Evolutionary conservation across 2,888 invertebrate species (phyloP).

Genomic region (Apodemia duryi): DNA sequence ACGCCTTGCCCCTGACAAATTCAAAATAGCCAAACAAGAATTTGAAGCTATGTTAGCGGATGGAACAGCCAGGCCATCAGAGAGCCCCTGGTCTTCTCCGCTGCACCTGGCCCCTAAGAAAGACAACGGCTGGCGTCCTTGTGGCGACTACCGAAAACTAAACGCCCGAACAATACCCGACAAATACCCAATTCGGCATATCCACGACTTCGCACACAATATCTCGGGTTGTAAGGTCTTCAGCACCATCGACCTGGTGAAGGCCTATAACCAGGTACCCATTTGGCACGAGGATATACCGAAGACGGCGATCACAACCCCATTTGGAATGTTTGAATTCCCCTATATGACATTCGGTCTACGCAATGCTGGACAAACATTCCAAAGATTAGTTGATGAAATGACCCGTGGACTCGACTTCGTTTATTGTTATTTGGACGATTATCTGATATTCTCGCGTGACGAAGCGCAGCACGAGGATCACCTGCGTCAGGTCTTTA

Average conservation of each 20-base stretch:
- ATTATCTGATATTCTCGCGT: slow-evolving; percentile 38
- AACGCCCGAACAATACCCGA: slow-evolving; percentile 19
- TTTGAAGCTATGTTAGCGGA: slow-evolving; percentile 28
- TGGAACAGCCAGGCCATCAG: slow-evolving; percentile 26
- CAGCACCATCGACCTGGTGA: slow-evolving; percentile 29
- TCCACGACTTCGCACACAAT: slow-evolving; percentile 27
- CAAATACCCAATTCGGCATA: slow-evolving; percentile 25
- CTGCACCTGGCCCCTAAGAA: slow-evolving; percentile 41
- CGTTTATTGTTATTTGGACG: slow-evolving; percentile 40
- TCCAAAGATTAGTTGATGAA: slow-evolving; percentile 16
- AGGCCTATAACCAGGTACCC: slow-evolving; percentile 39
- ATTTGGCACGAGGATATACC: slow-evolving; percentile 25
- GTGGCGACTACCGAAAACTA: slow-evolving; percentile 23
- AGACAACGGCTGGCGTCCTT: slow-evolving; percentile 21
- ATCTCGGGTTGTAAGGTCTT: slow-evolving; percentile 11
- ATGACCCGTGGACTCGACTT: slow-evolving; percentile 28
- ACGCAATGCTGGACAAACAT: slow-evolving; percentile 21
- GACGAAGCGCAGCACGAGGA: slow-evolving; percentile 22
- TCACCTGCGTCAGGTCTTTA: slow-evolving; percentile 23
- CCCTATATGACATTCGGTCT: slow-evolving; percentile 43
- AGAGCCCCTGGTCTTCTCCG: slow-evolving; percentile 38
- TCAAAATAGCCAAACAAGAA: not conserved
- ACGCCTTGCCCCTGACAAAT: too few relatives aligned
- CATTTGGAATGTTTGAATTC: slow-evolving; percentile 25
- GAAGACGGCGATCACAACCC: slow-evolving; percentile 34